These are phyloP conservation scores for Metopolophium dirhodum DNA, from an alignment of 1,140 invertebrate genomes.

Conservation along the genomic window DNA sequence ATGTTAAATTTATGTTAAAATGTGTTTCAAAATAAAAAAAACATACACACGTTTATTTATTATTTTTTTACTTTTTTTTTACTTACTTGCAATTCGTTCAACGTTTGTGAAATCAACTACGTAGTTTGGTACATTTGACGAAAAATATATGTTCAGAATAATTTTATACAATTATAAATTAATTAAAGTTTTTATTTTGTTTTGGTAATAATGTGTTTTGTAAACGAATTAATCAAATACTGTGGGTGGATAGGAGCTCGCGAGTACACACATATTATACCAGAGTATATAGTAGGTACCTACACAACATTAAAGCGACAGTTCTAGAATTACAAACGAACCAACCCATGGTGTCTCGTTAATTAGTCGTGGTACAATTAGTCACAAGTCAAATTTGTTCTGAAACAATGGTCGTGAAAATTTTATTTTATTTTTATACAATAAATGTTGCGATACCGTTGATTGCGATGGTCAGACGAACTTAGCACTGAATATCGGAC, in stretches of 20 bases:
- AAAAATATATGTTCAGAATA: neutral
- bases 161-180: neutral
- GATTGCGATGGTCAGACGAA: neutral
- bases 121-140: neutral
- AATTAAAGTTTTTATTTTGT: conserved; percentile 11
- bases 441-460: neutral
- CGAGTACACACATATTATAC: neutral
- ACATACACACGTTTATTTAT: neutral
- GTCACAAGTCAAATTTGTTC: conserved; percentile 13
- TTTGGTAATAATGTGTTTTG: neutral
- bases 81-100: neutral
- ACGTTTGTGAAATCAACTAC: neutral
- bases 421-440: conserved; percentile 12
- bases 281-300: neutral
- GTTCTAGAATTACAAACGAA: conserved; percentile 36
- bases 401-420: neutral
- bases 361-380: conserved; percentile 24
- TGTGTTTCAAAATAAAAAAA: neutral
- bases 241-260: neutral
- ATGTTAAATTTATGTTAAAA: neutral
- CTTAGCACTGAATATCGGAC: neutral
- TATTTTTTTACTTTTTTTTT: no score
- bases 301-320: neutral
- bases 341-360: neutral
- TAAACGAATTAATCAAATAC: conserved; percentile 30